Conservation (phyloP, 2,797 vertebrate genomes). For the Champsocephalus esox region DNA sequence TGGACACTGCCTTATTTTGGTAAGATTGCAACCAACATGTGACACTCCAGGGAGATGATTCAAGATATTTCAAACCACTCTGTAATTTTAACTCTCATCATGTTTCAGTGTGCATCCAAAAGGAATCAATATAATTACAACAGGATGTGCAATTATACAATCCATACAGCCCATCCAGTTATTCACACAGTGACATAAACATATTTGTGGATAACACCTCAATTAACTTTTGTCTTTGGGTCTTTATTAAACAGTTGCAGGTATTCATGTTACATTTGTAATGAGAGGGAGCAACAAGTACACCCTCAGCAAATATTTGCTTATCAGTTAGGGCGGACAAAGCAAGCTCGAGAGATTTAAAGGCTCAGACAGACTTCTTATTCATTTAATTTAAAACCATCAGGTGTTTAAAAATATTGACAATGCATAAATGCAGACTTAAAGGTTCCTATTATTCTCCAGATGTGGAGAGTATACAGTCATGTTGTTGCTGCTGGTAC, state of each 20-base stretch:
- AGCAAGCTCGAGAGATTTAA: conserved; percentile 33
- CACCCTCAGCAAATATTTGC: conserved; percentile 79
- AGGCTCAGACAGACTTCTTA: conserved; percentile 31
- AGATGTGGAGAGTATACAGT: conserved; percentile 33
- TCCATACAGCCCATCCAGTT: conserved; percentile 10
- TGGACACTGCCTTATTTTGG: conserved; percentile 11
- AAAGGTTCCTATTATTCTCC: conserved; percentile 24
- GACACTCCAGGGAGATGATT: conserved; percentile 19
- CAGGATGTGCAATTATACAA: conserved; percentile 40
- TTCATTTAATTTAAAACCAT: conserved; percentile 11
- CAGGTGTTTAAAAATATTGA: not conserved
- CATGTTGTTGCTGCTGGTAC: conserved; percentile 35
- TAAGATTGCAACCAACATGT: conserved; percentile 38
- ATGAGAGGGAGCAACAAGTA: conserved; percentile 71
- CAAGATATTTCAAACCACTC: conserved; percentile 22
- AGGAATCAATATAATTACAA: conserved; percentile 43
- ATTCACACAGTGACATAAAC: conserved; percentile 1
- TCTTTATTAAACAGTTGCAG: conserved; percentile 16
- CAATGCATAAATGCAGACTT: not conserved
- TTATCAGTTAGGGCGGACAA: conserved; percentile 42
- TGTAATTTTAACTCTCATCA: conserved; percentile 22
- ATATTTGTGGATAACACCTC: not conserved
- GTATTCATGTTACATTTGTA: conserved; percentile 17
- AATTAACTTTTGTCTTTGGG: conserved; percentile 42
- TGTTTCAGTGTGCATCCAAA: conserved; percentile 9